Conservation (phyloP, 1,140 invertebrate species). For the Leucophenga varia region DNA sequence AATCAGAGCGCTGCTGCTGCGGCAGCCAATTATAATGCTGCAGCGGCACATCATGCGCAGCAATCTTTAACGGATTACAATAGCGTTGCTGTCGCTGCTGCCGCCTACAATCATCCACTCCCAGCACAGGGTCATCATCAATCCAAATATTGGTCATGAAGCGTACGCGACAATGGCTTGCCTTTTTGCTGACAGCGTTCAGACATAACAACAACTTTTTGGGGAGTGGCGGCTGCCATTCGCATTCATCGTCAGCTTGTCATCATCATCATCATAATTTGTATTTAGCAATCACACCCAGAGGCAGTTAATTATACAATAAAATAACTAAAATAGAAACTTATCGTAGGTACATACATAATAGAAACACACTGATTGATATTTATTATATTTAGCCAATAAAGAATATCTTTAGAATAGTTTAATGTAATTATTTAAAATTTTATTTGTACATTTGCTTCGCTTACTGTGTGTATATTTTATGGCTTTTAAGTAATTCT, state of each 20-base stretch:
- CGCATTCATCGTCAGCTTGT: too few relatives aligned
- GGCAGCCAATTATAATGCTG: conserved; percentile 44
- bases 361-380: conserved; percentile 7
- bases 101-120: conserved; percentile 44
- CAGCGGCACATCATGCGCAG: conserved; percentile 27
- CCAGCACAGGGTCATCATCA: conserved; percentile 43
- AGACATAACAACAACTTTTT: too few relatives aligned
- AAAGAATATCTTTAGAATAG: too few relatives aligned
- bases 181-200: too few relatives aligned
- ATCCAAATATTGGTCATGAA: conserved; percentile 53
- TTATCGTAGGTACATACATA: too few relatives aligned
- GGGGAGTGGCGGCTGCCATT: background rate
- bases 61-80: conserved; percentile 45
- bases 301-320: conserved; percentile 21
- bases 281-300: conserved; percentile 22
- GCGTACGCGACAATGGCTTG: too few relatives aligned
- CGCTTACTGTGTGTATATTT: conserved; percentile 25
- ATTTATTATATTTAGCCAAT: conserved; percentile 19
- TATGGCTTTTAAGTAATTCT: conserved; percentile 26
- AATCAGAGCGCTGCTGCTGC: conserved; percentile 45
- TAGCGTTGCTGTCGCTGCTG: conserved; percentile 28
- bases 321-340: too few relatives aligned
- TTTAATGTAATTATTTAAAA: too few relatives aligned
- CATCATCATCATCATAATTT: too few relatives aligned
- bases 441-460: too few relatives aligned